These are phyloP conservation scores for Apeltes quadracus DNA, from an alignment of 2,113 vertebrate species.

Conservation along the genomic window DNA sequence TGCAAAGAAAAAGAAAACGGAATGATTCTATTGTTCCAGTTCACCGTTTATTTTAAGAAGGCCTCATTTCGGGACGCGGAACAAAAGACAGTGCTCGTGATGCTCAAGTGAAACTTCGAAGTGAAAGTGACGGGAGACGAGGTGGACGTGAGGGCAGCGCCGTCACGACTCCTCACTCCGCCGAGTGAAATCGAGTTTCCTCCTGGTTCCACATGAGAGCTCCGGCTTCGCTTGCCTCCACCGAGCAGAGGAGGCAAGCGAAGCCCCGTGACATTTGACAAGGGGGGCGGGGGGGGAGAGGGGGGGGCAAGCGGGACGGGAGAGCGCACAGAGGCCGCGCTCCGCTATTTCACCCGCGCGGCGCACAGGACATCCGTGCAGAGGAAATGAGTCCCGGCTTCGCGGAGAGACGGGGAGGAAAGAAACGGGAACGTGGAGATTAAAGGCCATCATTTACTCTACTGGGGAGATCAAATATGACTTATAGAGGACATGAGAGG, in stretches of 20 bases:
- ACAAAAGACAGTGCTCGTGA: too few relatives aligned
- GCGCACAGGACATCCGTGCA: slow-evolving; percentile 29
- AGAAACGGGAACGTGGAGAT: slow-evolving; percentile 42
- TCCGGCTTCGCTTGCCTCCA: slow-evolving; percentile 26
- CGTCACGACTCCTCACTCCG: slow-evolving; percentile 64
- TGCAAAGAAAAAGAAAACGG: too few relatives aligned
- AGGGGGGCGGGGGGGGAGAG: not conserved
- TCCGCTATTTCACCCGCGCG: slow-evolving; percentile 45
- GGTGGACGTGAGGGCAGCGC: slow-evolving; percentile 38
- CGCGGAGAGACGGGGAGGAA: not conserved
- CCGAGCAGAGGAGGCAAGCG: slow-evolving; percentile 16
- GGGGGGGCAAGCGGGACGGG: too few relatives aligned
- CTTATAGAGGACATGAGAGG: slow-evolving; percentile 53
- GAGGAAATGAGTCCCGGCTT: slow-evolving; percentile 8
- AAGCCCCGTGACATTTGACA: slow-evolving; percentile 51
- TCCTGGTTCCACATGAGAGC: slow-evolving; percentile 56
- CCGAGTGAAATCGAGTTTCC: slow-evolving; percentile 61
- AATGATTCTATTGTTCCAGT: too few relatives aligned
- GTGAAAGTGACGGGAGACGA: slow-evolving; percentile 57
- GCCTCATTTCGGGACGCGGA: too few relatives aligned
- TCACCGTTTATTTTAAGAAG: too few relatives aligned
- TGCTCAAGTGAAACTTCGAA: too few relatives aligned
- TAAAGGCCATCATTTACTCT: slow-evolving; percentile 48
- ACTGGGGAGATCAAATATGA: slow-evolving; percentile 62
- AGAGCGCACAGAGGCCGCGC: too few relatives aligned